Evolutionary conservation across 2,888 invertebrate species (phyloP), one percentile per base, ranked within the genome.

Genomic region (Heliconius hortense): DNA sequence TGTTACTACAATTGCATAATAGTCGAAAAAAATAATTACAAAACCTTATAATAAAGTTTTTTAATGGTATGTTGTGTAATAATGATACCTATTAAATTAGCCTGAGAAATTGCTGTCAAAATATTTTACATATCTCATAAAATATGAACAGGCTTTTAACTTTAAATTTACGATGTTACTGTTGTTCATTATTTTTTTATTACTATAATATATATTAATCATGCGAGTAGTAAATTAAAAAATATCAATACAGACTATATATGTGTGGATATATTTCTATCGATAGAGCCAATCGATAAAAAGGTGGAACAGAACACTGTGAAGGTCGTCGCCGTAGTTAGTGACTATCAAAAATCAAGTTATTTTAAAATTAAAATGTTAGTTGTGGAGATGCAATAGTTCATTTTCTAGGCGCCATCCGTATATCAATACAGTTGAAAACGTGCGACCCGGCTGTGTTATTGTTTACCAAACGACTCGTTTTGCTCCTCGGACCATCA

Each of bases 381-480:
- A 76, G 24, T 67, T 13, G 67, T 66, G 13, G 67, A 69, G 64
- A 62, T 73, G 73, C 35, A 74, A 60, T 35, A 71, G n/a, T 56
- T 26, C 59, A 71, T 67, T 64, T 76, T 63, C 71, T 56, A 75
- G 80, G 80, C 79, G 80, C 79, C 80, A 77, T 75, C 75, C 76
- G 60, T 75, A 63, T 77, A 69, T 70, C n/a, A 60, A 71, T 62
- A 66, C 28, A 43, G 24, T 21, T 28, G n/a, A 24, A 39, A 67
- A 59, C 26, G 59, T 71, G 60, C 26, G 39, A 60, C 28, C 24
- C 28, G 18, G 13, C n/a, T 24, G 43, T 77, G 74, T 75, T 75
- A 73, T 71, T 76, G 74, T 77, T 74, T 77, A 75, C 68, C 53
- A 63, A 63, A 67, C 35, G 43, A 62, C 26, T 53, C 21, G 60